Evolutionary conservation across 2,113 vertebrate genomes (phyloP).

Genomic region (Prolemur simus): DNA sequence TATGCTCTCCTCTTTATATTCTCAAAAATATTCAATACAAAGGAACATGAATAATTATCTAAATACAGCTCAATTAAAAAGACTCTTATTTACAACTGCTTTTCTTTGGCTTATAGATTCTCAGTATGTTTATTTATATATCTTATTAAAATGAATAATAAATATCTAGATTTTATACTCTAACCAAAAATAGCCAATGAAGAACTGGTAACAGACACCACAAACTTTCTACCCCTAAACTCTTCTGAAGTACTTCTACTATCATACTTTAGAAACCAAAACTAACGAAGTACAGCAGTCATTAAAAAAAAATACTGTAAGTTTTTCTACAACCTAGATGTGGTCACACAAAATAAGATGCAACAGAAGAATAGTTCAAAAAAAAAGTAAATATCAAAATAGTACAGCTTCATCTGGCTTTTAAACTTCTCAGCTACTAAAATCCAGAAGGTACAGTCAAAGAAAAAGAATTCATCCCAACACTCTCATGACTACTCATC

Average conservation of each 20-base stretch:
- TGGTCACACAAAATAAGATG: background rate
- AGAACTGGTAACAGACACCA: background rate
- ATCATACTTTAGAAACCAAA: conserved; percentile 24
- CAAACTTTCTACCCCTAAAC: background rate
- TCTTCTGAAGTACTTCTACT: background rate
- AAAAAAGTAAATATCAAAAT: background rate
- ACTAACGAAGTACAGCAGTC: background rate
- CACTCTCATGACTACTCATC: background rate
- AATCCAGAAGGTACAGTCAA: background rate
- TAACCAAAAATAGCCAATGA: background rate
- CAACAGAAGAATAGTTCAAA: background rate
- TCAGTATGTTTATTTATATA: background rate
- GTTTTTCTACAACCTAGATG: background rate
- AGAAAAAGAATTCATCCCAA: background rate
- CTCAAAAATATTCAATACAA: background rate
- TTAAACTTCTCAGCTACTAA: conserved; percentile 14
- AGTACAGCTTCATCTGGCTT: background rate
- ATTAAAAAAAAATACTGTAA: background rate
- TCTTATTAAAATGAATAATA: background rate
- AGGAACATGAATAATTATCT: background rate
- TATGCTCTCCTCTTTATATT: background rate
- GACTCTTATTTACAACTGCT: background rate
- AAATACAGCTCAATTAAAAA: background rate
- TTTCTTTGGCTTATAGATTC: conserved; percentile 34
- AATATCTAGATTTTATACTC: conserved; percentile 19